A percentile compares a stretch with the other conserved stretches of the same genome.
These are phyloP conservation scores for Urocyon cinereoargenteus DNA, from an alignment of 2,797 vertebrate species.

Conservation along the genomic window DNA sequence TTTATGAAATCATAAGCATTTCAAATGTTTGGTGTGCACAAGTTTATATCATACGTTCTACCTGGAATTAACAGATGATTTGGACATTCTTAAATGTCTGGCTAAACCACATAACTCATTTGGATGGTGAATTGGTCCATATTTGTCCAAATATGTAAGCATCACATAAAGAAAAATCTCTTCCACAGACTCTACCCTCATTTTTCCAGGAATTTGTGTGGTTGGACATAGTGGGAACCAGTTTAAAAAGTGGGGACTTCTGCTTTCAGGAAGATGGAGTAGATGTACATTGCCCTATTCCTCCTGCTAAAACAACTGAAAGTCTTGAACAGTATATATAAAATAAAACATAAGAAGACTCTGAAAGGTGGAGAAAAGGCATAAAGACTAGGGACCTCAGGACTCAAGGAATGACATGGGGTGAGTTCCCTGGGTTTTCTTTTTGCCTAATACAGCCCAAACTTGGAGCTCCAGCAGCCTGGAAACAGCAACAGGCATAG, in stretches of 20 bases:
- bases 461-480: conserved; percentile 27
- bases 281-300: conserved; percentile 63
- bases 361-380: conserved; percentile 68
- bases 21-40: conserved; percentile 7
- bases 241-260: conserved; percentile 71
- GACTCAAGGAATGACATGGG: conserved; percentile 47
- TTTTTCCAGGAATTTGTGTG: conserved; percentile 70
- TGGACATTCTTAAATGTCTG: conserved; percentile 26
- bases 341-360: conserved; percentile 67
- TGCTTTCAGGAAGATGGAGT: conserved; percentile 73
- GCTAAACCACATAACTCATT: background rate
- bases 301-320: conserved; percentile 59
- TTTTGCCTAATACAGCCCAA: conserved; percentile 31
- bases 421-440: conserved; percentile 65
- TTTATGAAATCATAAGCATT: conserved; percentile 60
- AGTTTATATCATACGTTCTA: background rate
- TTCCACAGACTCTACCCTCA: conserved; percentile 43
- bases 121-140: background rate
- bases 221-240: conserved; percentile 61
- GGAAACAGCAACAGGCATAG: background rate
- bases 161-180: conserved; percentile 53
- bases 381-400: conserved; percentile 68
- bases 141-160: conserved; percentile 59
- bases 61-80: conserved; percentile 39
- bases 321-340: conserved; percentile 64